These are phyloP conservation scores for Hypotaenidia philippensis DNA, from an alignment of 2,797 vertebrate species.

Conservation along the genomic window DNA sequence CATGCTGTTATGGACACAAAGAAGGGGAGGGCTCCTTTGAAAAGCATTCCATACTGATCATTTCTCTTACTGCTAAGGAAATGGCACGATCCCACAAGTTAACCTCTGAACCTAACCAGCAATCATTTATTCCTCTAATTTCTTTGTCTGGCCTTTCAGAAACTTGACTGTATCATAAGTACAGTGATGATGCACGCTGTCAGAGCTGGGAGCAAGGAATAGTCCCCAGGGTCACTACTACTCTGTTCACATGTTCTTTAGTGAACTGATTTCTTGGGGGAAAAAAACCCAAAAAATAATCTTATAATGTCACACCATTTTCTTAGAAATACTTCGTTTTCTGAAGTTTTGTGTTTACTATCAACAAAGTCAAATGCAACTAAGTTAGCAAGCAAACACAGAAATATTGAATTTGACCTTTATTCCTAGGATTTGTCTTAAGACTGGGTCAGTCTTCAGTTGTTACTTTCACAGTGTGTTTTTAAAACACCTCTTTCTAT, in stretches of 20 bases:
- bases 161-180: background rate
- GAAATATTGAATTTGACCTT: background rate
- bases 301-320: background rate
- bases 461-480: background rate
- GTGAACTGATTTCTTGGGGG: rapidly evolving
- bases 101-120: background rate
- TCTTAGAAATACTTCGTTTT: background rate
- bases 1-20: background rate
- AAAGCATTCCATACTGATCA: background rate
- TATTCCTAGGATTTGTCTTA: background rate
- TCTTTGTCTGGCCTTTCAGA: background rate
- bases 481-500: background rate
- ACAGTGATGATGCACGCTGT: background rate
- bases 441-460: background rate
- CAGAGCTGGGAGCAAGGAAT: background rate
- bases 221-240: background rate
- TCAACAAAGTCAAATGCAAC: background rate
- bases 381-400: background rate
- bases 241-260: background rate
- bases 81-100: background rate
- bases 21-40: background rate
- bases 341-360: background rate
- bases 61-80: background rate
- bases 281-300: background rate
- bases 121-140: background rate